These are phyloP conservation scores for Fragum fragum DNA, from an alignment of 2,888 invertebrate species.

Conservation along the genomic window DNA sequence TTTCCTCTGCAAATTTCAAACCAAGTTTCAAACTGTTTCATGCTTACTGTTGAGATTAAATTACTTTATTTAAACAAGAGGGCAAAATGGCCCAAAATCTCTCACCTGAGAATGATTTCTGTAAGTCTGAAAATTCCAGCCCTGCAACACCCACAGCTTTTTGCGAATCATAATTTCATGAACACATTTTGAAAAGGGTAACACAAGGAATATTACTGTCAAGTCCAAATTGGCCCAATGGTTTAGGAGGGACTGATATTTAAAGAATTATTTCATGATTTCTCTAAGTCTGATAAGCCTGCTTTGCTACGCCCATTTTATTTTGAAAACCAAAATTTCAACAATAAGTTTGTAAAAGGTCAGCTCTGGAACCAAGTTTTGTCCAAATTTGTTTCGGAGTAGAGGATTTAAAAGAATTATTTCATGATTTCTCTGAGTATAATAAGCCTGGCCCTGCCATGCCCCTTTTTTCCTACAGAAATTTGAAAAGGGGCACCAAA, in stretches of 20 bases:
- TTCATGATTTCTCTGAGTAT: too few species aligned
- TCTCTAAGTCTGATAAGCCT: not conserved
- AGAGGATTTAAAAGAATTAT: too few species aligned
- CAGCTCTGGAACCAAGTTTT: not conserved
- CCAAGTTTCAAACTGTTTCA: too few species aligned
- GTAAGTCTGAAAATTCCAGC: not conserved
- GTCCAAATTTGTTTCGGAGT: too few species aligned
- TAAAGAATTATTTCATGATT: not conserved
- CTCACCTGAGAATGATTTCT: not conserved
- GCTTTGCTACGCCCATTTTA: not conserved
- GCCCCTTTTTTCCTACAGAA: too few species aligned
- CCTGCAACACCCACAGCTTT: not conserved
- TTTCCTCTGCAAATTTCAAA: too few species aligned
- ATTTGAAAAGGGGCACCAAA: too few species aligned
- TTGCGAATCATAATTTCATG: not conserved
- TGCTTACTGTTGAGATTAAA: too few species aligned
- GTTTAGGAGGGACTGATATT: not conserved
- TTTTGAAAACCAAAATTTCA: not conserved
- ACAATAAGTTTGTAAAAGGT: not conserved
- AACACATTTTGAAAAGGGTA: not conserved
- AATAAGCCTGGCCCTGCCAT: too few species aligned
- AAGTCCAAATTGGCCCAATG: not conserved
- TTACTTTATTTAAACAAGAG: not conserved
- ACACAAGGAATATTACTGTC: not conserved
- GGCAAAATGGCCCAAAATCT: too few species aligned